Evolutionary conservation across 2,797 vertebrate species (phyloP), one percentile per base, ranked within the genome.

Genomic region (Periophthalmus magnuspinnatus): DNA sequence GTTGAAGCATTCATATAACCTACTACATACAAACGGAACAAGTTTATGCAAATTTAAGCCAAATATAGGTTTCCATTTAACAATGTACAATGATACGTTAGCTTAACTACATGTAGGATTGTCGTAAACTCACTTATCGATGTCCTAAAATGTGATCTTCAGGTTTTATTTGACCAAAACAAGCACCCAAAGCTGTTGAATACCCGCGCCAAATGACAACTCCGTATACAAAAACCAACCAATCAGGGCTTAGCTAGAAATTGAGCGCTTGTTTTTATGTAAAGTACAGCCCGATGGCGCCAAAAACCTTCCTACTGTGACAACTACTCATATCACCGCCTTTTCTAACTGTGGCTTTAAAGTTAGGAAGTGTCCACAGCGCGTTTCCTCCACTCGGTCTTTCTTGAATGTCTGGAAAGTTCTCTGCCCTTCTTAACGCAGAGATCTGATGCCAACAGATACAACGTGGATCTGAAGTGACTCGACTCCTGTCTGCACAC

Each of bases 381-480:
- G 21, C 17, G 16, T 69, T 16, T 73, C 70, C 24, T n/a, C 75
- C 61, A 32, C 65, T 71, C 28, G 65, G 62, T 72, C 72, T 70
- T 78, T 62, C 66, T 66, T 54, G 71, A 69, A 34, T 77, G 85
- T 94, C 93, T 94, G 86, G 93, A 94, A 94, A 94, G 85, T 94
- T 95, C 93, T 88, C 55, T 82, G 84, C 75, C 84, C 86, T 84
- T 86, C 82, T 80, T 66, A 72, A 70, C 75, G 50, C 80, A 69
- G 41, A 66, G 77, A 76, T 81, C 67, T 79, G 33, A 55, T 5
- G 63, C 63, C 60, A 64, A 33, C 56, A 54, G 71, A 66, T 1
- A 41, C 79, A 87, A 75, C 80, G 81, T 88, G 83, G 79, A 77
- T 36, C n/a, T 19, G 48, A 63, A 48, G 56, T 48, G 19, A 5